phyloP scores from a whole-genome alignment of 2,113 vertebrate genomes.

The Serinus canaria region DNA sequence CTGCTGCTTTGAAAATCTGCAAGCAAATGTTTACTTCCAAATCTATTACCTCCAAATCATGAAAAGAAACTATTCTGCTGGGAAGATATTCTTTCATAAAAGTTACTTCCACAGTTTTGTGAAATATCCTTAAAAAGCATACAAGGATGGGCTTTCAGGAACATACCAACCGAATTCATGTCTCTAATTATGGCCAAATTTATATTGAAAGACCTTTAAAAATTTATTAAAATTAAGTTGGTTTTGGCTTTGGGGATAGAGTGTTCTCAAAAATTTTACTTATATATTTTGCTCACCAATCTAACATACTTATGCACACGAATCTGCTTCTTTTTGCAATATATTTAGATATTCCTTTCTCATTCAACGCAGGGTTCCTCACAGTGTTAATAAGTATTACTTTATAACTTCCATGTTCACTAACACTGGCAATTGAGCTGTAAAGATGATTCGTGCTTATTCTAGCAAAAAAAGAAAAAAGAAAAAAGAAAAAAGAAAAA shows the following conservation, averaged over 20 bases:
- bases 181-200: not conserved
- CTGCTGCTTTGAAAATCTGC: not conserved
- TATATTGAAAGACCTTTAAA: not conserved
- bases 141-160: not conserved
- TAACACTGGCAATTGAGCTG: constrained; percentile 50
- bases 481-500: not conserved
- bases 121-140: not conserved
- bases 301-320: not conserved
- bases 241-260: not conserved
- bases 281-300: not conserved
- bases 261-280: not conserved
- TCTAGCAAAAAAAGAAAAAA: constrained; percentile 7
- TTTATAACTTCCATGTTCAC: constrained; percentile 20
- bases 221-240: not conserved
- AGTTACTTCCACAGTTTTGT: not conserved
- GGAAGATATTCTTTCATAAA: not conserved
- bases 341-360: constrained; percentile 29
- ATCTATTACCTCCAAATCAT: not conserved
- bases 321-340: not conserved
- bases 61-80: not conserved
- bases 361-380: constrained; percentile 8
- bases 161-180: not conserved
- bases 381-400: not conserved
- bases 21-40: not conserved
- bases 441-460: constrained; percentile 58